Evolutionary conservation across 2,888 invertebrate species (phyloP).

Genomic region (Mantis religiosa): DNA sequence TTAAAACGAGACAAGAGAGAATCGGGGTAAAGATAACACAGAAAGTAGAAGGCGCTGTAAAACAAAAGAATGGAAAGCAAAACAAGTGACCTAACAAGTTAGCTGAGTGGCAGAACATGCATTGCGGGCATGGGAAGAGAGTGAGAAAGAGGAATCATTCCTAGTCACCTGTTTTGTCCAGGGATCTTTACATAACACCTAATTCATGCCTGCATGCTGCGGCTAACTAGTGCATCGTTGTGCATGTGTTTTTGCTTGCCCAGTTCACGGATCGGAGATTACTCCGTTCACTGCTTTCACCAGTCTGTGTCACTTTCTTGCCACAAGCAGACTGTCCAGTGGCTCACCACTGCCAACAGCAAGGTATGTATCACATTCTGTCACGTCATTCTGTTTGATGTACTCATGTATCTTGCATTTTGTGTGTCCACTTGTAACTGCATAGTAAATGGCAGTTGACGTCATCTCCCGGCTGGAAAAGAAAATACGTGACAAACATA

Average conservation of each 20-base stretch:
- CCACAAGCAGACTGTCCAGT: not conserved
- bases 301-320: not conserved
- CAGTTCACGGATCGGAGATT: not conserved
- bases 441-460: not conserved
- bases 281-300: not conserved
- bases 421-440: not conserved
- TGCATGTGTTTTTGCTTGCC: not conserved
- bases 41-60: no score
- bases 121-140: no score
- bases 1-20: no score
- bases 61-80: no score
- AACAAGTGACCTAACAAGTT: no score
- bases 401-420: no score
- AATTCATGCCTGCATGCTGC: not conserved
- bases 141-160: not conserved
- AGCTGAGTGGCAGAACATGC: no score
- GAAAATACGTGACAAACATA: no score
- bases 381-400: not conserved
- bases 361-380: not conserved
- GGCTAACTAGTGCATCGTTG: not conserved
- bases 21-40: no score
- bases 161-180: not conserved
- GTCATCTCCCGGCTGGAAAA: not conserved
- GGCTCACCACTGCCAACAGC: not conserved
- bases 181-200: not conserved